These are phyloP conservation scores for Platyura marginata DNA, from an alignment of 1,140 invertebrate species.

Conservation along the genomic window DNA sequence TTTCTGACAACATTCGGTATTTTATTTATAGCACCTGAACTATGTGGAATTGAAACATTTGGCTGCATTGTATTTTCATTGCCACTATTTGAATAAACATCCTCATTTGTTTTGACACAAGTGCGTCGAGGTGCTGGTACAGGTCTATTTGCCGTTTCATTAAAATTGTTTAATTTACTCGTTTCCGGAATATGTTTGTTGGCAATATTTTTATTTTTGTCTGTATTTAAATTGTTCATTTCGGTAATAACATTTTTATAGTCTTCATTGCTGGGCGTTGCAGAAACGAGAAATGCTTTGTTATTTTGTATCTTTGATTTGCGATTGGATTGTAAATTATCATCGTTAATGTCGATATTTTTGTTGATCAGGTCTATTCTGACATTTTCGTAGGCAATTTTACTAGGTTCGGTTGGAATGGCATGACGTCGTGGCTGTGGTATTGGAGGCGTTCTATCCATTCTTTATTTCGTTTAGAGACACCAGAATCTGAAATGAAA, in stretches of 20 bases:
- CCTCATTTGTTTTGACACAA: not conserved
- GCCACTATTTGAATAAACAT: not conserved
- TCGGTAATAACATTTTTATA: conserved; percentile 5
- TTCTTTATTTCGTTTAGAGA: too few species aligned
- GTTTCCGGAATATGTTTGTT: not conserved
- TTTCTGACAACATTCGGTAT: not conserved
- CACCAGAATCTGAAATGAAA: too few species aligned
- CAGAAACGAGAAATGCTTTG: conserved; percentile 5
- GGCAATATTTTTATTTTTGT: conserved; percentile 5
- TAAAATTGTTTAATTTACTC: conserved; percentile 1
- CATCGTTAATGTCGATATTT: conserved; percentile 14
- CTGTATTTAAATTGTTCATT: conserved; percentile 8
- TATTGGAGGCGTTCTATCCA: too few species aligned
- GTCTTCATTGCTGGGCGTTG: conserved; percentile 8
- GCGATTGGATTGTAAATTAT: conserved; percentile 13
- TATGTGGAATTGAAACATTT: not conserved
- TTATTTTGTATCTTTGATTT: conserved; percentile 7
- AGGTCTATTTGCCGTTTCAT: not conserved
- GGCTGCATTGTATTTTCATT: not conserved
- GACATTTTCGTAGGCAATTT: conserved; percentile 15
- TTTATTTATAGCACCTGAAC: not conserved
- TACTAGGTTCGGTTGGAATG: not conserved
- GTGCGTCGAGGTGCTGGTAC: not conserved
- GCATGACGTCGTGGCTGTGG: not conserved
- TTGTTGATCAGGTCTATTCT: conserved; percentile 12